These are phyloP conservation scores for Hanleya hanleyi DNA, from an alignment of 2,888 invertebrate genomes.

Conservation along the genomic window DNA sequence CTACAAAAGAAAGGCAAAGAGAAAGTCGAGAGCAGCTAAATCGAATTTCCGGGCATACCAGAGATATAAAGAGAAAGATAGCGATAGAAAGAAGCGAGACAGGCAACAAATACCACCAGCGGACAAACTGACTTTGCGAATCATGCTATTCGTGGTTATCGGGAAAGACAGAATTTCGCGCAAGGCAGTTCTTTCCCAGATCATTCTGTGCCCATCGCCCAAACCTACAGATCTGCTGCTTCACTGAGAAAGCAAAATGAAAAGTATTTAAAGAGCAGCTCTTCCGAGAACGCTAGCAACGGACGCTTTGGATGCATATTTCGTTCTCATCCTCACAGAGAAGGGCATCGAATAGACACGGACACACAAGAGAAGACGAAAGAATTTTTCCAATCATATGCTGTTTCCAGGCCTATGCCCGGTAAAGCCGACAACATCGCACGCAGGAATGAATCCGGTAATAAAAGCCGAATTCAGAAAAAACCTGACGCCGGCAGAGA, in stretches of 20 bases:
- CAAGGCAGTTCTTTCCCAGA: background rate
- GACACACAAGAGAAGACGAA: background rate
- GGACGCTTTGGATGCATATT: background rate
- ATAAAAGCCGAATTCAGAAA: slow-evolving; percentile 9
- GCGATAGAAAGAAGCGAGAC: background rate
- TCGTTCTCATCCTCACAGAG: background rate
- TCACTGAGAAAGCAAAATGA: background rate
- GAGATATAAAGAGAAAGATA: background rate
- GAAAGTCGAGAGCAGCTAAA: background rate
- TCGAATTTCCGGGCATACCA: background rate
- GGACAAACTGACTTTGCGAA: background rate
- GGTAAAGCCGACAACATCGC: slow-evolving; percentile 14
- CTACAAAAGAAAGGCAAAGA: background rate
- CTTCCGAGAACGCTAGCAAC: background rate
- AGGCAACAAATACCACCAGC: background rate
- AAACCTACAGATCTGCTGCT: background rate
- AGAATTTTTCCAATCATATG: slow-evolving; percentile 10
- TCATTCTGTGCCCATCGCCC: background rate
- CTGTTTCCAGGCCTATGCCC: slow-evolving; percentile 11
- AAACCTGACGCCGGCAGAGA: no score
- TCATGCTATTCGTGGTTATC: background rate
- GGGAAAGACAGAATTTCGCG: background rate
- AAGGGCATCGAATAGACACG: background rate
- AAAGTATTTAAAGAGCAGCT: background rate
- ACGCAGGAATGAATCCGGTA: background rate